These are phyloP conservation scores for Harpalus rubripes DNA, from an alignment of 2,888 invertebrate genomes.

Conservation along the genomic window DNA sequence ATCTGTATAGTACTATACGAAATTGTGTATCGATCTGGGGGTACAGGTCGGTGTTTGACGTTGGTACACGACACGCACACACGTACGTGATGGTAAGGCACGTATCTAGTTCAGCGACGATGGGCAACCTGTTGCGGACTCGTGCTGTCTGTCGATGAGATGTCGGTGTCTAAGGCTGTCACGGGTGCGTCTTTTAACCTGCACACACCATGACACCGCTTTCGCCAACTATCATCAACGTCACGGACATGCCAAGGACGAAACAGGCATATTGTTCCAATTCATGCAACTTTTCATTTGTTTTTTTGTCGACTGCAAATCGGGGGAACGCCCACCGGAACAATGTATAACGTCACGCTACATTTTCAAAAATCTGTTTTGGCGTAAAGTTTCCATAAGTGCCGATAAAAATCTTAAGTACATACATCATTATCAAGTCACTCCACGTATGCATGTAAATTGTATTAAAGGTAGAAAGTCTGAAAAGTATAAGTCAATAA, in stretches of 20 bases:
- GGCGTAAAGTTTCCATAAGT: background rate
- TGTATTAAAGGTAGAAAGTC: background rate
- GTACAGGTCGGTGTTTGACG: conserved; percentile 62
- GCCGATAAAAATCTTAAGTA: conserved; percentile 28
- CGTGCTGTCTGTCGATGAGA: conserved; percentile 51
- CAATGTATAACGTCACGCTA: conserved; percentile 50
- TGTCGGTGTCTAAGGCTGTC: conserved; percentile 12
- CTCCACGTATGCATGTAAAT: background rate
- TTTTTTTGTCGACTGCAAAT: conserved; percentile 43
- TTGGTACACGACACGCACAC: conserved; percentile 43
- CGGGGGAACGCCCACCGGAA: conserved; percentile 41
- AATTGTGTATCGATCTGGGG: conserved; percentile 58
- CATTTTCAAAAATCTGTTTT: background rate
- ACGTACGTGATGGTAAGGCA: conserved; percentile 62
- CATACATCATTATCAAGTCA: conserved; percentile 5
- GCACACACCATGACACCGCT: conserved; percentile 42
- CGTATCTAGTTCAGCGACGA: conserved; percentile 63
- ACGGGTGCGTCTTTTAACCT: conserved; percentile 13
- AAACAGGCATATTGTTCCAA: conserved; percentile 39
- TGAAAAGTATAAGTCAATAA: background rate
- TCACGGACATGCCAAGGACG: conserved; percentile 28
- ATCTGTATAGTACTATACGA: conserved; percentile 5
- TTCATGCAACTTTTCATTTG: conserved; percentile 38
- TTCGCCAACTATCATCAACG: conserved; percentile 39
- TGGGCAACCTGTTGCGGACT: conserved; percentile 66